Base-by-base conservation (phyloP, 2,888 invertebrate genomes). In the Congeria kusceri region DNA sequence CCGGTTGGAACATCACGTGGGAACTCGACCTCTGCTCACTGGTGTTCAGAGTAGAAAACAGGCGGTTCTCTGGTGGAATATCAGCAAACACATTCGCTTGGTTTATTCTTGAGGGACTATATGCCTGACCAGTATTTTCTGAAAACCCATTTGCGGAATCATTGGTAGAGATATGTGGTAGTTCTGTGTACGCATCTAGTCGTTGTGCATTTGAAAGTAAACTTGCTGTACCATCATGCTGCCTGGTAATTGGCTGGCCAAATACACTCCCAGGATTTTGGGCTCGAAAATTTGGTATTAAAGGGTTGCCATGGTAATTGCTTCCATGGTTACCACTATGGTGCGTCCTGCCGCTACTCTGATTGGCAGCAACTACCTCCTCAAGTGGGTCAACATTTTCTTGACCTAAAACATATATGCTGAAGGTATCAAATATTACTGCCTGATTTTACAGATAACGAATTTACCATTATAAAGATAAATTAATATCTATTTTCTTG, bases 381-480 rank as follows among this genome's bases (percentile, higher is more conserved):
- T 83, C 83, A 25, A 83, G 66, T 7, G 79, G 83, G 53, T 83
- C 83, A n/a, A 76, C 27, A 27, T 80, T 75, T 57, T 75, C 80
- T n/a, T 32, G 44, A 65, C 25, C 29, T 28, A 23, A 20, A 27
- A 49, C 39, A 39, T 39, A 39, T 39, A 9, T 5, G n/a, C n/a
- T n/a, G n/a, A n/a, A n/a, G n/a, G n/a, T n/a, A n/a, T n/a, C n/a
- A n/a, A n/a, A n/a, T n/a, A n/a, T n/a, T n/a, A n/a, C n/a, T n/a
- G n/a, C n/a, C n/a, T n/a, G n/a, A n/a, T n/a, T n/a, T n/a, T n/a
- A n/a, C n/a, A n/a, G n/a, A n/a, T n/a, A n/a, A n/a, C n/a, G n/a
- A n/a, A n/a, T n/a, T n/a, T n/a, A n/a, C n/a, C n/a, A n/a, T n/a
- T n/a, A n/a, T n/a, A n/a, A n/a, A n/a, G n/a, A n/a, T n/a, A n/a